Conservation (phyloP, 2,888 invertebrate genomes). For the Synergus laeviventris region DNA sequence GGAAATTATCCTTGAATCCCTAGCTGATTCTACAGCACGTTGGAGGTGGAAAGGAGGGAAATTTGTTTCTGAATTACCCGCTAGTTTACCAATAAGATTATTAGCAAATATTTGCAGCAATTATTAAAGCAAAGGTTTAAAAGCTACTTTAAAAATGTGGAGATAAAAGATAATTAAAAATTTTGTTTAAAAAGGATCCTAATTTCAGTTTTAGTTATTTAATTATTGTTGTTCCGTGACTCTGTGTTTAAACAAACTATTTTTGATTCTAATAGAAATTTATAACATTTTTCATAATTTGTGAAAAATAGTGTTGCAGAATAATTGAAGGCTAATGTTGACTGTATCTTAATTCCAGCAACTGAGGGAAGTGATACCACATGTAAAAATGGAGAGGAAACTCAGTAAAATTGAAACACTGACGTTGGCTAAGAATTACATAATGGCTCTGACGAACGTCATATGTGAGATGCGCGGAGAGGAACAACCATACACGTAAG, state of each 20-base stretch:
- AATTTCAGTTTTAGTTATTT: too few species aligned
- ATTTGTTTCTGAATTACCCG: constrained; percentile 8
- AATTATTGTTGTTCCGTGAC: too few species aligned
- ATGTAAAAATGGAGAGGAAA: constrained; percentile 86
- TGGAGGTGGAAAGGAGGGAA: constrained; percentile 4
- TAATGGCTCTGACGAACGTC: constrained; percentile 88
- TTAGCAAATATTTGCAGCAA: constrained; percentile 5
- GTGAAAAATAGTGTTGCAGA: not conserved
- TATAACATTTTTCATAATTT: not conserved
- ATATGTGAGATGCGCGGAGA: constrained; percentile 87
- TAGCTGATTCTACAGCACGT: not conserved
- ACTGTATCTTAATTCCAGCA: constrained; percentile 76
- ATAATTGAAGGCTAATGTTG: constrained; percentile 6
- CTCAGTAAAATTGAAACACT: constrained; percentile 89
- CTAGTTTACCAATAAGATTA: constrained; percentile 27
- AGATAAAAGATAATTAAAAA: too few species aligned
- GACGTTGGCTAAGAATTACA: constrained; percentile 89
- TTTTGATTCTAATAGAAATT: not conserved
- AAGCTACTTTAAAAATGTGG: not conserved
- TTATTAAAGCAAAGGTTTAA: not conserved
- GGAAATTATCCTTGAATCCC: constrained; percentile 34
- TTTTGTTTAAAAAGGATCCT: too few species aligned
- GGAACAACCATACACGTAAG: constrained; percentile 82
- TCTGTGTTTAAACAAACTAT: not conserved
- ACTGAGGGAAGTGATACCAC: constrained; percentile 87